These are phyloP conservation scores for Sebastes itinus DNA, from an alignment of 2,797 vertebrate genomes.

Conservation along the genomic window DNA sequence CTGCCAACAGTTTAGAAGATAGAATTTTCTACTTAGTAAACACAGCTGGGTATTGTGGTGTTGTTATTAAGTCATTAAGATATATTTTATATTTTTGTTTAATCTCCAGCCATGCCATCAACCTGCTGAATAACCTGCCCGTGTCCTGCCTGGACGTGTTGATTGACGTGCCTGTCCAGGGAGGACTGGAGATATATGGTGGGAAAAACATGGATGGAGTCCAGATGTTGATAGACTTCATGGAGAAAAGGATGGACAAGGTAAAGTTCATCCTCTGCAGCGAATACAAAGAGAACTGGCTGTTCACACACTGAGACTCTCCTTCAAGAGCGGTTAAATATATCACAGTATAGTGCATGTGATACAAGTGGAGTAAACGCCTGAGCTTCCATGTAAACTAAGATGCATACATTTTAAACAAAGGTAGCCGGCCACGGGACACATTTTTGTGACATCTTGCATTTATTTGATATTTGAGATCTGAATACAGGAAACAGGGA, in stretches of 20 bases:
- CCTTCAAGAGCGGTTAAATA: background rate
- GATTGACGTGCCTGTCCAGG: slow-evolving; percentile 88
- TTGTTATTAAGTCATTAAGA: background rate
- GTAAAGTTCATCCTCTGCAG: slow-evolving; percentile 74
- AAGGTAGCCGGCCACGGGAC: background rate
- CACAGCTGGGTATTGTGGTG: background rate
- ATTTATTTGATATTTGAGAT: background rate
- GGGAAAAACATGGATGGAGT: slow-evolving; percentile 93
- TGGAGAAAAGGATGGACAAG: slow-evolving; percentile 99
- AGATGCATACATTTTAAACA: background rate
- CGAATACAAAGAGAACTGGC: background rate
- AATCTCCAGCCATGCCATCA: slow-evolving; percentile 91
- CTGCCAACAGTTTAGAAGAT: background rate
- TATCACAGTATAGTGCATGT: background rate
- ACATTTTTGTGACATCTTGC: background rate
- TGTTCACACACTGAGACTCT: background rate
- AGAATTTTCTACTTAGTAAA: background rate
- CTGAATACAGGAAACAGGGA: background rate
- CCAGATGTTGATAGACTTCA: slow-evolving; percentile 91
- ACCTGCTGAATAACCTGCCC: slow-evolving; percentile 96
- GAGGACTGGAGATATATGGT: slow-evolving; percentile 86
- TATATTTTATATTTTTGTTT: background rate
- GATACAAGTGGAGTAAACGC: background rate
- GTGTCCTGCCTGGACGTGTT: slow-evolving; percentile 94
- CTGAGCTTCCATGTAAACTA: background rate